Conservation (phyloP, 2,888 invertebrate species). For the Liposcelis brunnea region DNA sequence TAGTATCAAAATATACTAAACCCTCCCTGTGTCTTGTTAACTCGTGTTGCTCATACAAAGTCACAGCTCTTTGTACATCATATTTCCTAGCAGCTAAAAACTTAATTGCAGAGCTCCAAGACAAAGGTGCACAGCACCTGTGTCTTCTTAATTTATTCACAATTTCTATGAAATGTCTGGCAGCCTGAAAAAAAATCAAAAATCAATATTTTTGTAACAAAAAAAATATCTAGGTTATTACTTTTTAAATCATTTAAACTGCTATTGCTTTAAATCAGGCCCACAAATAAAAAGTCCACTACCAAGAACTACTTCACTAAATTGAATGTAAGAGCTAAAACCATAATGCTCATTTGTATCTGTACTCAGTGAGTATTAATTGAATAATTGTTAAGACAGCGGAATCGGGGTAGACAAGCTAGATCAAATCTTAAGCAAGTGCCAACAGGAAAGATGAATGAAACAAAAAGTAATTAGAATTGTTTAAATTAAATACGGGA, state of each 20-base stretch:
- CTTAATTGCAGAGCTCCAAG: constrained; percentile 80
- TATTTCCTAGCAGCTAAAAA: constrained; percentile 89
- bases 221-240: constrained; percentile 16
- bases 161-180: constrained; percentile 62
- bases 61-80: constrained; percentile 74
- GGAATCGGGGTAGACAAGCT: too few species aligned
- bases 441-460: too few species aligned
- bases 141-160: constrained; percentile 36
- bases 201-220: constrained; percentile 12
- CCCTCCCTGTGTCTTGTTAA: constrained; percentile 74
- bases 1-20: constrained; percentile 65
- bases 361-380: too few species aligned
- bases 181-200: constrained; percentile 41
- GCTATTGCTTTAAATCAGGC: background rate
- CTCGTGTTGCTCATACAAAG: constrained; percentile 86
- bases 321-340: too few species aligned
- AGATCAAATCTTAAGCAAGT: too few species aligned
- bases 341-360: too few species aligned
- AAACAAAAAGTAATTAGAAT: too few species aligned
- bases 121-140: constrained; percentile 32
- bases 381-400: too few species aligned
- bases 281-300: background rate
- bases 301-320: background rate
- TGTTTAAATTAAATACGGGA: too few species aligned
- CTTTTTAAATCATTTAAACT: background rate